phyloP scores from a whole-genome alignment of 2,888 invertebrate species.

The Pheosia gnoma region DNA sequence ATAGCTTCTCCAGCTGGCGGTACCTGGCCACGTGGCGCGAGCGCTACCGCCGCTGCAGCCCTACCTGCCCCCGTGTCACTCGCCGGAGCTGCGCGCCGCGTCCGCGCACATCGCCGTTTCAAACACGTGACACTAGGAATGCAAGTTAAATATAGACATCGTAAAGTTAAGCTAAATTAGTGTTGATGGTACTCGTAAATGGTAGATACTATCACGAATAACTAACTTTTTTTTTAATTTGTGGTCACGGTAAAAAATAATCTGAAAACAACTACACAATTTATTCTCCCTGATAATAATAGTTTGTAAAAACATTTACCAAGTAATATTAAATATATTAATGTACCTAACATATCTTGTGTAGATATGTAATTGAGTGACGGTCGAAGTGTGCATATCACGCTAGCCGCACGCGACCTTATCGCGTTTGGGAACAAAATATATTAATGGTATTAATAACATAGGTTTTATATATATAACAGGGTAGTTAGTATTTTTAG shows the following conservation, averaged over 20 bases:
- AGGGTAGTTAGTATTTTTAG: no score
- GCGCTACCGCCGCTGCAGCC: constrained; percentile 52
- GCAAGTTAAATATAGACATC: constrained; percentile 4
- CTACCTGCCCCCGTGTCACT: constrained; percentile 47
- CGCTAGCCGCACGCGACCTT: constrained; percentile 19
- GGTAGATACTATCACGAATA: no score
- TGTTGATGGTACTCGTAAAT: neutral
- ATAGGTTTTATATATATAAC: no score
- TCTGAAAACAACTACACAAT: neutral
- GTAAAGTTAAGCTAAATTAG: constrained; percentile 2
- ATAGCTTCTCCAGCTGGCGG: constrained; percentile 82
- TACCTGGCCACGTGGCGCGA: constrained; percentile 79
- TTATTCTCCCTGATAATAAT: neutral
- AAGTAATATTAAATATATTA: neutral
- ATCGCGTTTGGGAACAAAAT: constrained; percentile 8
- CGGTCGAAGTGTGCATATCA: constrained; percentile 18
- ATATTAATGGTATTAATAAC: no score
- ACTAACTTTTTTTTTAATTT: no score
- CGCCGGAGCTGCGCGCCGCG: constrained; percentile 13
- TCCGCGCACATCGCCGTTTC: constrained; percentile 7
- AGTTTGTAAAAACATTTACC: neutral
- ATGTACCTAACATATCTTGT: constrained; percentile 1
- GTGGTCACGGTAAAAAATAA: neutral
- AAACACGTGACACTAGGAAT: neutral
- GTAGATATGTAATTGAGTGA: constrained; percentile 9